phyloP scores from a whole-genome alignment of 1,140 invertebrate genomes.

The Aradophagus sp. region DNA sequence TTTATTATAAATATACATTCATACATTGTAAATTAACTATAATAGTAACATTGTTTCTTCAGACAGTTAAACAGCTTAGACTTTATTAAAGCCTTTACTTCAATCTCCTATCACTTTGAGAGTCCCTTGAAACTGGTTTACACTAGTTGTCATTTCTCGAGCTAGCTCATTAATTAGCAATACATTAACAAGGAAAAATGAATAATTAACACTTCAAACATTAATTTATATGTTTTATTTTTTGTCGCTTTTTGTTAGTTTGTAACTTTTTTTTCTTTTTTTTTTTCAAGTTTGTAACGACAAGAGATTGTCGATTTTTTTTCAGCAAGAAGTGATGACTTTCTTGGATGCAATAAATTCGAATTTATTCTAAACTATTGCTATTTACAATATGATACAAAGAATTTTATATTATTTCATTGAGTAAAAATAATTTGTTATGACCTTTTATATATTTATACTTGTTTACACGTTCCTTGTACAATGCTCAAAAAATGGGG shows the following conservation, averaged over 20 bases:
- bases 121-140: conserved; percentile 3
- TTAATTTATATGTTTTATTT: too few relatives aligned
- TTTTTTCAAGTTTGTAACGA: conserved; percentile 14
- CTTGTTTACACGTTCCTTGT: conserved; percentile 21
- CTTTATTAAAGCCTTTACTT: conserved; percentile 17
- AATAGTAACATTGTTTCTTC: conserved; percentile 48
- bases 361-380: conserved; percentile 61
- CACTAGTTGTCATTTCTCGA: conserved; percentile 12
- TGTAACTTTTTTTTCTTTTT: conserved; percentile 5
- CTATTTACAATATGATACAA: conserved; percentile 74
- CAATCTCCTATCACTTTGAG: conserved; percentile 12
- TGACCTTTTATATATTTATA: conserved; percentile 24
- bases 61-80: conserved; percentile 16
- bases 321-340: too few relatives aligned
- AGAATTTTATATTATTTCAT: conserved; percentile 64
- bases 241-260: too few relatives aligned
- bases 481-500: too few relatives aligned
- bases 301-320: too few relatives aligned
- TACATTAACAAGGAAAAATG: too few relatives aligned
- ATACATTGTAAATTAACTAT: conserved; percentile 65
- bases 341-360: conserved; percentile 36
- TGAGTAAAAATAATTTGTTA: conserved; percentile 63
- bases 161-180: conserved; percentile 9
- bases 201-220: too few relatives aligned
- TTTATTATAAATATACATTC: conserved; percentile 71